phyloP scores from a whole-genome alignment of 2,888 invertebrate genomes.

The Bibio marci region DNA sequence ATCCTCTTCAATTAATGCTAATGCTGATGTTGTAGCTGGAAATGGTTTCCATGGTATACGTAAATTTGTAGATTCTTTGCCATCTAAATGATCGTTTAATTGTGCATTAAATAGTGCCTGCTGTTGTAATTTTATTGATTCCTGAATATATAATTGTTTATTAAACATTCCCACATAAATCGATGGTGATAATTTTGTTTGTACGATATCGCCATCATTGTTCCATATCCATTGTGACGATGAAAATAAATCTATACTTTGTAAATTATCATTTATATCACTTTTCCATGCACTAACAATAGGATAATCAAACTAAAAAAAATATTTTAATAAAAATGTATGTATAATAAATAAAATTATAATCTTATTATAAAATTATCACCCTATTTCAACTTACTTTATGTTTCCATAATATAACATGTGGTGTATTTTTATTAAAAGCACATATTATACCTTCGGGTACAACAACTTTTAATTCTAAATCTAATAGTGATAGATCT shows the following conservation, averaged over 20 bases:
- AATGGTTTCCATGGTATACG: slow-evolving; percentile 58
- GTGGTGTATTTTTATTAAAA: slow-evolving; percentile 39
- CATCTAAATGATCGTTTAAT: slow-evolving; percentile 19
- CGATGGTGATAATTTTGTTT: slow-evolving; percentile 34
- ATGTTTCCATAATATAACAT: slow-evolving; percentile 50
- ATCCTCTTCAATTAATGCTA: slow-evolving; percentile 16
- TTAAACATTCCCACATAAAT: slow-evolving; percentile 76
- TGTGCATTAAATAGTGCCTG: slow-evolving; percentile 16
- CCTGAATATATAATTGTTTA: slow-evolving; percentile 47
- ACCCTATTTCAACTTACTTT: slow-evolving; percentile 34
- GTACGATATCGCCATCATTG: slow-evolving; percentile 18
- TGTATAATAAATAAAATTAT: too few relatives aligned
- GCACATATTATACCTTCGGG: slow-evolving; percentile 57
- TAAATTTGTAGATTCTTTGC: slow-evolving; percentile 19
- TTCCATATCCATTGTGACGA: slow-evolving; percentile 34
- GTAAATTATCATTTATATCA: slow-evolving; percentile 46
- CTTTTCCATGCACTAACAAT: slow-evolving; percentile 72
- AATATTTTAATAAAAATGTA: too few relatives aligned
- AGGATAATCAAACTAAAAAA: slow-evolving; percentile 57
- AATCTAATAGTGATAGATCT: slow-evolving; percentile 25
- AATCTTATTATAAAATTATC: background rate
- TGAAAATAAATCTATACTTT: slow-evolving; percentile 56
- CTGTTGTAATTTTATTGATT: slow-evolving; percentile 33
- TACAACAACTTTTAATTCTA: slow-evolving; percentile 46
- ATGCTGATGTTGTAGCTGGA: slow-evolving; percentile 35